A percentile compares a stretch with the other conserved stretches of the same genome.
Evolutionary conservation across 2,797 vertebrate genomes (phyloP).

Genomic region (Cheirogaleus major): DNA sequence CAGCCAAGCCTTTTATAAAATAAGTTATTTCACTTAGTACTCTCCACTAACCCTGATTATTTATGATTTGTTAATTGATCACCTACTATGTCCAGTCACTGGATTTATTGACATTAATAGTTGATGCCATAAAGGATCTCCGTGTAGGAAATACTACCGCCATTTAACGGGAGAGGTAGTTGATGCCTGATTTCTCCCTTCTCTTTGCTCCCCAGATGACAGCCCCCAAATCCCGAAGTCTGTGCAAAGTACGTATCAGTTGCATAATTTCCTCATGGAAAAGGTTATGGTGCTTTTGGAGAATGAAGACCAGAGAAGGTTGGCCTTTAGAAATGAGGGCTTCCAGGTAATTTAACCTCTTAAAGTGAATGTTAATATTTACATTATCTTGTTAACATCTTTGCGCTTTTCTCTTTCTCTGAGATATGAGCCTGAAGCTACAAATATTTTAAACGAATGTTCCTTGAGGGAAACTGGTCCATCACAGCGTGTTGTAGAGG

Average conservation of each 20-base stretch:
- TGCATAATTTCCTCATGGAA: conserved; percentile 5
- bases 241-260: not conserved
- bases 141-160: not conserved
- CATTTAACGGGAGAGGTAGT: not conserved
- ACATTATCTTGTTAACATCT: conserved; percentile 64
- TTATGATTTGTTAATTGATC: not conserved
- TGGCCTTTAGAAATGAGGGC: conserved; percentile 57
- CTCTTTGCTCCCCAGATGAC: not conserved
- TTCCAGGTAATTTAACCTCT: conserved; percentile 43
- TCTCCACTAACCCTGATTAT: not conserved
- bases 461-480: not conserved
- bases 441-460: not conserved
- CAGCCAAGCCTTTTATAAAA: not conserved
- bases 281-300: not conserved
- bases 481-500: not conserved
- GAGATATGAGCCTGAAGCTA: not conserved
- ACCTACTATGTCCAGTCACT: not conserved
- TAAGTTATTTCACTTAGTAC: not conserved
- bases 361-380: conserved; percentile 75
- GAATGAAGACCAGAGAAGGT: not conserved
- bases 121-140: not conserved
- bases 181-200: not conserved
- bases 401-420: not conserved
- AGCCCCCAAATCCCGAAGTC: not conserved
- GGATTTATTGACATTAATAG: not conserved